Evolutionary conservation across 64 coral and sea anemone species (phyloP).

Genomic region (Stylophora pistillata): DNA sequence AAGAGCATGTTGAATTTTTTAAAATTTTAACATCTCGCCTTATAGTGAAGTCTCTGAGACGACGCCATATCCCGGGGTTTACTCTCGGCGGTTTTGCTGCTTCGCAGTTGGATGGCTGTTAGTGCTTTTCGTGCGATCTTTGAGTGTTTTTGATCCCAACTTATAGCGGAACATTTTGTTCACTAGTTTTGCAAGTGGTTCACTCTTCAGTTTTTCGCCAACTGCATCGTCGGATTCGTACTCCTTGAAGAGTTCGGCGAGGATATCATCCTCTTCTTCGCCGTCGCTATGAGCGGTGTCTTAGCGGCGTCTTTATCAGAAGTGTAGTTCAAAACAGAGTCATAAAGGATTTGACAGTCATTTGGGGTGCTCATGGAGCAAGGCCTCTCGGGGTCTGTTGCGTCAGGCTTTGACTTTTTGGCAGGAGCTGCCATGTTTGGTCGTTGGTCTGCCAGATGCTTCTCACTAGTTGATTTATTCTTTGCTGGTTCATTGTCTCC

Average conservation of each 20-base stretch:
- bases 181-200: conserved; percentile 9
- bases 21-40: conserved; percentile 44
- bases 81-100: background rate
- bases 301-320: background rate
- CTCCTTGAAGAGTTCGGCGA: background rate
- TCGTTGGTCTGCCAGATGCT: too few species aligned
- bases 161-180: conserved; percentile 29
- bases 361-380: background rate
- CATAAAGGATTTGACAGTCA: background rate
- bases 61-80: conserved; percentile 42
- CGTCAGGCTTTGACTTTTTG: too few species aligned
- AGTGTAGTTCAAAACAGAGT: background rate
- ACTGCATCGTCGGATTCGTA: background rate
- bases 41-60: conserved; percentile 19
- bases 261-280: background rate
- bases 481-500: too few species aligned
- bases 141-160: background rate
- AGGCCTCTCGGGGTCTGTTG: too few species aligned
- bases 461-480: too few species aligned
- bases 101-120: background rate
- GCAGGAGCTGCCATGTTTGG: too few species aligned
- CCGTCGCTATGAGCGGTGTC: background rate
- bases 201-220: background rate
- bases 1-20: conserved; percentile 41
- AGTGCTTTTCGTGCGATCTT: conserved; percentile 1